Percentiles rank a stretch among this genome's conserved stretches.
These are phyloP conservation scores for Yponomeuta malinellus DNA, from an alignment of 2,888 invertebrate species.

Conservation along the genomic window DNA sequence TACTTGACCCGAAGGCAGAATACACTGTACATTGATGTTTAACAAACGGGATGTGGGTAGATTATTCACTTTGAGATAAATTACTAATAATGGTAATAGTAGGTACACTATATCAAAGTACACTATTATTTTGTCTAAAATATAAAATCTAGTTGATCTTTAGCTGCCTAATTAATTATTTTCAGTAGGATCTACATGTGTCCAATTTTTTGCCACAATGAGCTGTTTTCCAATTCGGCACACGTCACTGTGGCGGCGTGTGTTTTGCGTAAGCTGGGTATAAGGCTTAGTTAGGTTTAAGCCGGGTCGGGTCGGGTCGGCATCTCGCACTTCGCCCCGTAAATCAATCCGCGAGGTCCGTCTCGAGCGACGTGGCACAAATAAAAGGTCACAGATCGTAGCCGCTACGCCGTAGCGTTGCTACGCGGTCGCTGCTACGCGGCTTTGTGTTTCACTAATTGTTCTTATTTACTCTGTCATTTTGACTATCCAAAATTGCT, in stretches of 20 bases:
- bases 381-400: conserved; percentile 42
- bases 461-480: too few relatives aligned
- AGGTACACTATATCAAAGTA: too few relatives aligned
- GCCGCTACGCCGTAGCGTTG: conserved; percentile 11
- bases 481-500: too few relatives aligned
- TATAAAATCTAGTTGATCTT: neutral
- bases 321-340: conserved; percentile 61
- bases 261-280: conserved; percentile 54
- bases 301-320: conserved; percentile 32
- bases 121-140: neutral
- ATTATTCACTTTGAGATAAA: too few relatives aligned
- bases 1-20: too few relatives aligned
- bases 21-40: too few relatives aligned
- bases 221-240: conserved; percentile 47
- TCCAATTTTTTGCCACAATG: conserved; percentile 14
- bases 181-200: conserved; percentile 1
- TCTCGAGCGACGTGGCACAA: conserved; percentile 45
- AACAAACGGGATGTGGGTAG: too few relatives aligned
- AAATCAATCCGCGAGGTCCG: conserved; percentile 58
- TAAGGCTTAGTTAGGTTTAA: conserved; percentile 15
- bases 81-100: too few relatives aligned
- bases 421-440: conserved; percentile 11
- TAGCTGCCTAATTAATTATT: neutral
- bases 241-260: conserved; percentile 55
- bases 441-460: neutral